Evolutionary conservation across 2,113 vertebrate species (phyloP).

Genomic region (Laticauda colubrina): DNA sequence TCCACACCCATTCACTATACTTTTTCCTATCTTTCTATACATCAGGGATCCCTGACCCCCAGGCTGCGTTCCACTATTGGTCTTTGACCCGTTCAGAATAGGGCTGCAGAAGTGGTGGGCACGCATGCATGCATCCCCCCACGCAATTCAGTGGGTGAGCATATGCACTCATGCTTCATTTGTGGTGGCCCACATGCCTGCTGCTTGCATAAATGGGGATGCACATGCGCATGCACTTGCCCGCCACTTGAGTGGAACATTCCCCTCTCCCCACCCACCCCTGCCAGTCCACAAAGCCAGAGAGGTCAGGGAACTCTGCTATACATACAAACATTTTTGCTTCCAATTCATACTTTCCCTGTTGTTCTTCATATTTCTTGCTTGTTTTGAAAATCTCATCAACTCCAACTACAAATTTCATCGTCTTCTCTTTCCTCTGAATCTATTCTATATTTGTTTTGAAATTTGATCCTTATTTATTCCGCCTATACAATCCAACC

Average conservation of each 20-base stretch:
- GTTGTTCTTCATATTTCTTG: background rate
- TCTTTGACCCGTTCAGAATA: background rate
- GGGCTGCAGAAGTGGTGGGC: background rate
- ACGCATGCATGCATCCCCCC: accelerated
- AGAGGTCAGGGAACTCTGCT: background rate
- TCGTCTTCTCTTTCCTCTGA: background rate
- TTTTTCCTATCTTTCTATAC: background rate
- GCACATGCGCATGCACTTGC: background rate
- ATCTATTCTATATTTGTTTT: background rate
- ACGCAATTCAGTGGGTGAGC: background rate
- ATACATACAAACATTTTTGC: background rate
- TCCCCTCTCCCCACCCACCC: background rate
- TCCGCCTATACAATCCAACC: background rate
- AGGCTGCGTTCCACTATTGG: too few species aligned
- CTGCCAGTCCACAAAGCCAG: background rate
- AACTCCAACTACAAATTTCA: background rate
- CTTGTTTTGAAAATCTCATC: background rate
- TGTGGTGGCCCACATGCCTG: background rate
- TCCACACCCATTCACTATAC: background rate
- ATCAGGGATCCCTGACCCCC: background rate
- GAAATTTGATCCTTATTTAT: background rate
- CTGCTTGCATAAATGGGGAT: background rate
- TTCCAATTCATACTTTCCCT: background rate
- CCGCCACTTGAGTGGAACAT: accelerated
- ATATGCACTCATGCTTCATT: too few species aligned